Percentiles rank a stretch among this genome's conserved stretches.
Conservation (phyloP, 53 echinoderm and acorn worm genomes). For the Mesocentrotus franciscanus region DNA sequence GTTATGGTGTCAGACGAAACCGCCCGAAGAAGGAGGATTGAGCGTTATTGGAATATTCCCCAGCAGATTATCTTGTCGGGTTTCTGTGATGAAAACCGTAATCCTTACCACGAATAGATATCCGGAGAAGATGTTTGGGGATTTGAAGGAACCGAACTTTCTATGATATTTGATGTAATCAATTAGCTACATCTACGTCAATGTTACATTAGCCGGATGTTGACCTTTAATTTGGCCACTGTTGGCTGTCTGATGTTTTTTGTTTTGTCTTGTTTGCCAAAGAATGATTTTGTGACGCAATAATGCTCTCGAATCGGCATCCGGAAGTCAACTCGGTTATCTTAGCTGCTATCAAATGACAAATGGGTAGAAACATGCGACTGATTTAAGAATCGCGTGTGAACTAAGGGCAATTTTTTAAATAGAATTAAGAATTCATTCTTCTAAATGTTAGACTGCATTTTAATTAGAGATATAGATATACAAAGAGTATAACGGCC, state of each 20-base stretch:
- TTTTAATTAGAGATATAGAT: neutral
- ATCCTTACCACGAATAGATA: conserved; percentile 30
- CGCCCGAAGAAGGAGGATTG: neutral
- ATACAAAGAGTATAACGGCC: neutral
- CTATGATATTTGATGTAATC: conserved; percentile 17
- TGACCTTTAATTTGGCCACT: neutral
- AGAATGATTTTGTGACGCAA: neutral
- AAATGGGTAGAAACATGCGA: neutral
- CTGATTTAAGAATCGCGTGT: neutral
- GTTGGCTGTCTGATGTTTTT: neutral
- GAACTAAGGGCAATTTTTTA: neutral
- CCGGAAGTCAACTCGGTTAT: neutral
- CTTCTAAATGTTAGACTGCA: neutral
- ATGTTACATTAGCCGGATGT: conserved; percentile 18
- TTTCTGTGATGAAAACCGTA: conserved; percentile 7
- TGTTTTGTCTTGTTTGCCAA: neutral
- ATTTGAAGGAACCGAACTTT: neutral
- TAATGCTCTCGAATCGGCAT: neutral
- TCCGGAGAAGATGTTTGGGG: neutral
- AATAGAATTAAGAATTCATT: neutral
- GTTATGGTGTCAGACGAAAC: neutral
- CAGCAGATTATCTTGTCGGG: neutral
- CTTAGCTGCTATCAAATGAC: neutral
- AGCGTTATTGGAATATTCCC: neutral
- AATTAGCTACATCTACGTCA: conserved; percentile 23